A percentile compares a stretch with the other conserved stretches of the same genome.
phyloP scores from a whole-genome alignment of 2,113 vertebrate genomes.

The Vimba vimba region DNA sequence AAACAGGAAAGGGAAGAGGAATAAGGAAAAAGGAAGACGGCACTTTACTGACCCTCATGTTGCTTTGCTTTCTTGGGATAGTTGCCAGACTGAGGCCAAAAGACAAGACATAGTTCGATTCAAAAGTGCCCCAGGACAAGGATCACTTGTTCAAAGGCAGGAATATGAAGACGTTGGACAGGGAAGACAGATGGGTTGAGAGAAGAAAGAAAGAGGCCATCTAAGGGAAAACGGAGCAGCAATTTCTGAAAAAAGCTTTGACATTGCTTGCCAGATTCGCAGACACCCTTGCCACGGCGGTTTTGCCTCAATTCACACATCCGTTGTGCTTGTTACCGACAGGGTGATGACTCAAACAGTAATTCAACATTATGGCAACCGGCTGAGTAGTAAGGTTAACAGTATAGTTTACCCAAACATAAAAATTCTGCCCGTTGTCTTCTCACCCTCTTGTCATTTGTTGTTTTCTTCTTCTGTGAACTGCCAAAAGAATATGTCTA shows the following conservation, averaged over 20 bases:
- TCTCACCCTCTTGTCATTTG: not conserved
- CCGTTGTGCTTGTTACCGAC: not conserved
- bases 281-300: not conserved
- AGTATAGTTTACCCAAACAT: not conserved
- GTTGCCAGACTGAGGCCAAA: slow-evolving; percentile 28
- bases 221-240: slow-evolving; percentile 3
- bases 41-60: slow-evolving; percentile 13
- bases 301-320: not conserved
- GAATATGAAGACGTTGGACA: slow-evolving; percentile 28
- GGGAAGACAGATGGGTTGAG: slow-evolving; percentile 5
- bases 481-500: too few relatives aligned
- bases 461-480: not conserved
- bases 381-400: not conserved
- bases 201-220: not conserved
- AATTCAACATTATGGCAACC: not conserved
- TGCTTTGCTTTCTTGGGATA: slow-evolving; percentile 36
- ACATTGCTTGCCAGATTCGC: not conserved
- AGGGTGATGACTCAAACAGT: not conserved
- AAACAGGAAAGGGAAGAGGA: slow-evolving; percentile 23
- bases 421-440: not conserved
- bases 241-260: not conserved
- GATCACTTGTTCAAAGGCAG: slow-evolving; percentile 42
- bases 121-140: slow-evolving; percentile 34
- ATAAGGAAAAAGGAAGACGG: slow-evolving; percentile 34
- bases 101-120: slow-evolving; percentile 6